Base-by-base conservation (phyloP, 2,797 vertebrate species). In the Sardinella longiceps region DNA sequence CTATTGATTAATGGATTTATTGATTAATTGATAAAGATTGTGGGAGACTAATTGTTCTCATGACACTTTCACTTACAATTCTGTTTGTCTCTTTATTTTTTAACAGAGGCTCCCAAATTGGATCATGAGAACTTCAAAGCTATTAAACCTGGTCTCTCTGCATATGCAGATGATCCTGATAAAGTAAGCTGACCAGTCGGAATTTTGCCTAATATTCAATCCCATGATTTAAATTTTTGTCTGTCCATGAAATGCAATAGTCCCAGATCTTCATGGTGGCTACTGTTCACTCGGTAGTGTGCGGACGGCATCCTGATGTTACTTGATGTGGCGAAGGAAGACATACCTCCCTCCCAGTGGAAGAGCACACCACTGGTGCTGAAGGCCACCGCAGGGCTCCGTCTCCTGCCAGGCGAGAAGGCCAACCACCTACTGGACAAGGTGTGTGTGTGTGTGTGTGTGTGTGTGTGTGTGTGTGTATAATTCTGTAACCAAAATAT, bases 311-410 rank as follows among this genome's bases (percentile, higher is more conserved):
- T 99, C 87, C 81, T 92, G 88, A 94, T 96, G 77, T 93, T 99
- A 4, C 88, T 99, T 87, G 92, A 96, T 14, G 91, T 96, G 84
- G 98, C 98, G 0, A 95, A 96, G 91, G 88, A 94, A 77, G 94
- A 91, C 30, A 83, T 99, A 80, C 98, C 97, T 1, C 53, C 90
- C 28, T 87, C 92, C 10, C 82, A 94, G 80, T 97, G 97, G 97
- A 94, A 90, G 81, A 91, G 88, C 39, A 98, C 97, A 25, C 97
- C 98, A 0, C 86, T 99, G 86, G 96, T 97, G 30, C 95, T 99
- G 84, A 97, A 96, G 92, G 98, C 98, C 81, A 99, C 98, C 0
- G 98, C 98, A 10, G 98, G 98, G 10, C 93, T 99, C 33, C 94
- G 97, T 3, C 93, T 99, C 20, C 92, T 99, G 80, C 96, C 97